Base-by-base conservation (phyloP, 2,113 vertebrate genomes). In the Sakesphorus luctuosus region DNA sequence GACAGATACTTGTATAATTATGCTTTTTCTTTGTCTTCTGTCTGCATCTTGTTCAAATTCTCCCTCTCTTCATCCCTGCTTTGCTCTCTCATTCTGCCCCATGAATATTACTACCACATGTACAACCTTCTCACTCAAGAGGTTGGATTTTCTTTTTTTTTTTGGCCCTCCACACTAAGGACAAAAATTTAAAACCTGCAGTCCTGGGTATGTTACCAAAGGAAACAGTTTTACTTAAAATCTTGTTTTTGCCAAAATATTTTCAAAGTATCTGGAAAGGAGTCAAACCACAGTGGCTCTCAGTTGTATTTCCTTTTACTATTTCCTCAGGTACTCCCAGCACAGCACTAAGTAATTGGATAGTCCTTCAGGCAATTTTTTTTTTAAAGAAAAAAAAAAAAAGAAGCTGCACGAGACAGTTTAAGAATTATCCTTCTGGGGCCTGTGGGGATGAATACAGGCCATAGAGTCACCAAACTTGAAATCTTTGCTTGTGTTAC, bases 161-260 rank as follows among this genome's bases (percentile, higher is more conserved):
- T 96, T 94, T 97, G 96, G 95, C 84, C 49, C 66, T 96, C 90
- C 78, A 86, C 56, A 92, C 65, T 88, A 52, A 93, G 89, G 68
- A 94, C 95, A 97, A 97, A 98, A 98, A 98, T 98, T 97, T 97
- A 97, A 98, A 98, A 98, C 96, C 97, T 98, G 96, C 90, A 97
- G 94, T 97, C 97, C 97, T 97, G 95, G 92, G 97, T 98, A 97
- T 98, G 97, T 97, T 98, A 98, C 98, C 97, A 98, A 98, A 98
- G 97, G 98, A 98, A 99, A 98, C 97, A 98, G 95, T 98, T 98
- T 98, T 97, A 98, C 98, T 98, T 98, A 97, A 98, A 98, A 97
- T 97, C 96, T 97, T 98, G 97, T 97, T 98, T 98, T 97, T 97
- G 98, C 98, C 98, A 98, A 98, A 98, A 98, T 98, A 98, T 96